Evolutionary conservation across 2,888 invertebrate species (phyloP).

Genomic region (Halictus quadricinctus): DNA sequence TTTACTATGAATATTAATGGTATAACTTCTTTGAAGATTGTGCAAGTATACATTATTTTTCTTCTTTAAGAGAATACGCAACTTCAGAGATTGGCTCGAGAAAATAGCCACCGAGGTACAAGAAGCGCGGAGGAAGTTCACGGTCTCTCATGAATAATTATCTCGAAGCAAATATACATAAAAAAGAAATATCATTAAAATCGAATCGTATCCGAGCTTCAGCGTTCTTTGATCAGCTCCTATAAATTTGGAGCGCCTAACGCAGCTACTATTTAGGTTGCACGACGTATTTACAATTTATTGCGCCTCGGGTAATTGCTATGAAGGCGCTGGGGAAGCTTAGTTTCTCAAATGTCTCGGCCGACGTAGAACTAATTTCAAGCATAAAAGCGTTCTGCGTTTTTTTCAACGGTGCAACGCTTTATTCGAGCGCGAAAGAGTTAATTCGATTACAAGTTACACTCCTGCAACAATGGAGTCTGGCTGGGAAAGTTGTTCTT

Average conservation of each 20-base stretch:
- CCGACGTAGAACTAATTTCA: neutral
- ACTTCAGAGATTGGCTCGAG: neutral
- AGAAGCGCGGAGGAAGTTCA: neutral
- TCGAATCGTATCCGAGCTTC: neutral
- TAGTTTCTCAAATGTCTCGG: neutral
- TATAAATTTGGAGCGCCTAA: neutral
- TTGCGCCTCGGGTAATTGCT: neutral
- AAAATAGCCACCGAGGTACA: neutral
- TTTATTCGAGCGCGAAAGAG: neutral
- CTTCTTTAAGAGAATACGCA: neutral
- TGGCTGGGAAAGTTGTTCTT: neutral
- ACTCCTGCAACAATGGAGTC: neutral
- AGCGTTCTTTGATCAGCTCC: neutral
- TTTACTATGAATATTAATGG: neutral
- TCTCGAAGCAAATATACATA: neutral
- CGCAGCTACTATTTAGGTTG: neutral
- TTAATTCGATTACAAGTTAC: conserved; percentile 12
- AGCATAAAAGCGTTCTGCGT: neutral
- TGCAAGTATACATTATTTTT: neutral
- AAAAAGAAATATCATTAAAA: neutral
- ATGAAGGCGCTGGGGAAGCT: neutral
- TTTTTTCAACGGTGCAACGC: neutral
- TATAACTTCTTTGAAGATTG: neutral
- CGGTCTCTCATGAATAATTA: neutral
- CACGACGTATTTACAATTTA: neutral